Percentiles rank a stretch among this genome's conserved stretches.
These are phyloP conservation scores for Drosophila neutralis DNA, from an alignment of 2,888 invertebrate species.

Conservation along the genomic window DNA sequence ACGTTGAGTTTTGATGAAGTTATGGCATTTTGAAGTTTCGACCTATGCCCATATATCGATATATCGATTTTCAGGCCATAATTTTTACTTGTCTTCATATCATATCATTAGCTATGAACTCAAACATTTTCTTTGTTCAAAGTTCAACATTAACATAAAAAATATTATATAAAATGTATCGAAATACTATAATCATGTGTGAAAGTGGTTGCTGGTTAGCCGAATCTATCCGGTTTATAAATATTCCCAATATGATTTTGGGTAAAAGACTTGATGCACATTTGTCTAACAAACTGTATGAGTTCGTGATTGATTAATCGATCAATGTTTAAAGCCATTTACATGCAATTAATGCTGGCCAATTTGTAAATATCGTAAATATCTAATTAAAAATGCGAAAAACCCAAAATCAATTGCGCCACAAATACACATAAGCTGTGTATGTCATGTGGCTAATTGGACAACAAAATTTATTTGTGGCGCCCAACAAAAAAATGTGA, in stretches of 20 bases:
- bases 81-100: too few relatives aligned
- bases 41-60: too few relatives aligned
- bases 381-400: slow-evolving; percentile 45
- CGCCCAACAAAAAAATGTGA: slow-evolving; percentile 56
- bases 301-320: slow-evolving; percentile 1
- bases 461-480: slow-evolving; percentile 73
- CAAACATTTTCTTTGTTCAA: background rate
- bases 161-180: too few relatives aligned
- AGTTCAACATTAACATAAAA: background rate
- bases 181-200: background rate
- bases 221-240: too few relatives aligned
- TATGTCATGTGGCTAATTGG: slow-evolving; percentile 64
- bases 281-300: background rate
- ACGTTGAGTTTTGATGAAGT: too few relatives aligned
- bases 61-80: too few relatives aligned
- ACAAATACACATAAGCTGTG: slow-evolving; percentile 9
- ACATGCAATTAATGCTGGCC: background rate
- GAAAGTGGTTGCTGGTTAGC: background rate
- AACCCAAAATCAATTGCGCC: slow-evolving; percentile 37
- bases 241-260: background rate
- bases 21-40: too few relatives aligned
- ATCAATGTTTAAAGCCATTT: slow-evolving; percentile 17
- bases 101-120: background rate
- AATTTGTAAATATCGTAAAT: slow-evolving; percentile 8
- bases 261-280: background rate